Conservation (phyloP, 2,888 invertebrate species). For the Sacculina carcini region DNA sequence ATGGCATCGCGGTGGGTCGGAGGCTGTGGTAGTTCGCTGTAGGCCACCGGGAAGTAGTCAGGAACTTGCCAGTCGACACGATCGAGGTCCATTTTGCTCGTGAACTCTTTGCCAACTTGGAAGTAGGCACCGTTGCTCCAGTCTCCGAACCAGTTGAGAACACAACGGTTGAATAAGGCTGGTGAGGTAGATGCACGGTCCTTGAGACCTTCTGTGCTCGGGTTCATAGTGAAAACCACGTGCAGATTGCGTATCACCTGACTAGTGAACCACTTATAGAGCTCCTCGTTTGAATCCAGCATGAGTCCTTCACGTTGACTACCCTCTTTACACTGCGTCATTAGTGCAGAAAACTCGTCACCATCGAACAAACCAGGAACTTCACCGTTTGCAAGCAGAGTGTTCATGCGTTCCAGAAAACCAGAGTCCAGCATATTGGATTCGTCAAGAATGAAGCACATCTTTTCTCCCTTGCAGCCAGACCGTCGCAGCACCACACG, state of each 20-base stretch:
- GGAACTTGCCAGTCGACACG: conserved; percentile 59
- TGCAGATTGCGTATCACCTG: conserved; percentile 91
- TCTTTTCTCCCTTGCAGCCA: conserved; percentile 77
- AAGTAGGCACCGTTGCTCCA: conserved; percentile 90
- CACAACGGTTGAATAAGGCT: conserved; percentile 94
- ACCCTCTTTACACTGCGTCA: conserved; percentile 99
- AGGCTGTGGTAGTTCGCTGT: conserved; percentile 26
- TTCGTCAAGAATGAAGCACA: conserved; percentile 96
- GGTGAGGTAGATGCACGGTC: conserved; percentile 97
- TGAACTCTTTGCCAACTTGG: conserved; percentile 90
- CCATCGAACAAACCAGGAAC: conserved; percentile 75
- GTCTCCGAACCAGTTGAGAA: conserved; percentile 98
- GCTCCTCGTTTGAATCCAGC: conserved; percentile 91
- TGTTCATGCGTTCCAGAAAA: conserved; percentile 97
- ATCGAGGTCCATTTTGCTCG: conserved; percentile 78
- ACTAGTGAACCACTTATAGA: conserved; percentile 99
- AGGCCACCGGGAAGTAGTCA: conserved; percentile 45
- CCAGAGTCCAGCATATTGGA: conserved; percentile 96
- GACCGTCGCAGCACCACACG: conserved; percentile 59
- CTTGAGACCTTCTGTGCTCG: conserved; percentile 89
- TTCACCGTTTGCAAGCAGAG: conserved; percentile 92
- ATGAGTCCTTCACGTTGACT: conserved; percentile 91
- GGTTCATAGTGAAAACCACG: conserved; percentile 99
- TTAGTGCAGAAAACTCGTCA: conserved; percentile 91
- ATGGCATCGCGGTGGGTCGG: conserved; percentile 80